phyloP scores from a whole-genome alignment of 92 coral and sea anemone species.

The Epizoanthus scotinus region DNA sequence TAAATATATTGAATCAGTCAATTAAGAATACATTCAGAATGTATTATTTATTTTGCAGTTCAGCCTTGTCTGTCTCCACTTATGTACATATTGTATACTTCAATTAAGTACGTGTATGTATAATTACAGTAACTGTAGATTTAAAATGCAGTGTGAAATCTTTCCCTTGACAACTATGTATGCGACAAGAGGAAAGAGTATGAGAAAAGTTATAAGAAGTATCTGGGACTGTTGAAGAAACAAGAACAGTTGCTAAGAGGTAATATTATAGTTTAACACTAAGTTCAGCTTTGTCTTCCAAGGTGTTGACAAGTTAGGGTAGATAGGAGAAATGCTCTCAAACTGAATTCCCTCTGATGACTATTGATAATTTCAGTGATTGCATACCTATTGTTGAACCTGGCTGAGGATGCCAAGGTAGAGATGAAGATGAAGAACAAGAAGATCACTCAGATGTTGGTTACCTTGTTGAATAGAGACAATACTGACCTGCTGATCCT shows the following conservation, averaged over 20 bases:
- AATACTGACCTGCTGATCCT: constrained; percentile 86
- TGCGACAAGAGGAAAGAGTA: constrained; percentile 88
- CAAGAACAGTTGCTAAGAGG: constrained; percentile 97
- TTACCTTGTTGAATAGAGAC: constrained; percentile 76
- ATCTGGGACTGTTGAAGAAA: constrained; percentile 87
- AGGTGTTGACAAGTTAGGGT: no score
- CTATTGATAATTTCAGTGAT: constrained; percentile 56
- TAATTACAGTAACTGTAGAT: no score
- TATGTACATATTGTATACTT: no score
- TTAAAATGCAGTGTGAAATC: no score
- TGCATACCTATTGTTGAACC: constrained; percentile 82
- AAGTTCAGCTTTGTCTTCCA: neutral
- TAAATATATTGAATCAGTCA: no score
- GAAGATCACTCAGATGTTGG: constrained; percentile 78
- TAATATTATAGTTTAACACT: neutral
- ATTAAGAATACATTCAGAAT: no score
- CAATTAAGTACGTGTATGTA: no score
- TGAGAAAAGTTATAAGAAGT: constrained; percentile 94
- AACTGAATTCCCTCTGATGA: neutral
- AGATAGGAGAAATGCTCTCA: no score
- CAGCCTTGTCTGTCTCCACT: no score
- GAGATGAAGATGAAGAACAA: constrained; percentile 97
- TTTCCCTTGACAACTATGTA: constrained; percentile 62
- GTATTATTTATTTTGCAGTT: no score
- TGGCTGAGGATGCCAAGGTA: constrained; percentile 97